Evolutionary conservation across 2,888 invertebrate species (phyloP).

Genomic region (Campaea margaritaria): DNA sequence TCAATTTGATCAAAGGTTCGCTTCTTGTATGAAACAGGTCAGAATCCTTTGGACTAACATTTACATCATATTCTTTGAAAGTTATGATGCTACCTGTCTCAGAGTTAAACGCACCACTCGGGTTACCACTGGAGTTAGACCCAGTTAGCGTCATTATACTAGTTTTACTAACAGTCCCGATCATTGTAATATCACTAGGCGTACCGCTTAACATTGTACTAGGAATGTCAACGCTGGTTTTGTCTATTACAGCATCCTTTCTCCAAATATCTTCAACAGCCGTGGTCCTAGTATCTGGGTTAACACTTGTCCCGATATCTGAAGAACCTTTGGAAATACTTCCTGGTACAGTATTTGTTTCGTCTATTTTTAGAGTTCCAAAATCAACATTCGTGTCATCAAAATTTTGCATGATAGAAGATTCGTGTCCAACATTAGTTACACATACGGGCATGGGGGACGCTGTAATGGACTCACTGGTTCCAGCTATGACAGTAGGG

Average conservation of each 20-base stretch:
- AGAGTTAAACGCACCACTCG: neutral
- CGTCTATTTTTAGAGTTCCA: neutral
- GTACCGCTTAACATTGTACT: conserved; percentile 1
- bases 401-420: neutral
- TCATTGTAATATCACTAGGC: conserved; percentile 12
- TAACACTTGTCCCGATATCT: too few relatives aligned
- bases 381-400: neutral
- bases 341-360: neutral
- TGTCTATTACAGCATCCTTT: neutral
- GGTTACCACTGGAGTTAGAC: neutral
- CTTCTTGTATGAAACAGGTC: neutral
- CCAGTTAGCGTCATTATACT: conserved; percentile 8
- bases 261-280: conserved; percentile 3
- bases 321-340: too few relatives aligned
- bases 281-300: too few relatives aligned
- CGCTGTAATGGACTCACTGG: neutral
- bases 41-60: neutral
- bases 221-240: neutral
- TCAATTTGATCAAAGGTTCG: conserved; percentile 1
- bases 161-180: conserved; percentile 13
- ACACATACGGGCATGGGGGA: neutral
- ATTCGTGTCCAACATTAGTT: neutral
- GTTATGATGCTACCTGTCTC: neutral
- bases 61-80: neutral
- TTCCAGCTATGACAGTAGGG: conserved; percentile 8